Percentiles rank a stretch among this genome's conserved stretches.
phyloP scores from a whole-genome alignment of 2,888 invertebrate species.

The Vanessa cardui region DNA sequence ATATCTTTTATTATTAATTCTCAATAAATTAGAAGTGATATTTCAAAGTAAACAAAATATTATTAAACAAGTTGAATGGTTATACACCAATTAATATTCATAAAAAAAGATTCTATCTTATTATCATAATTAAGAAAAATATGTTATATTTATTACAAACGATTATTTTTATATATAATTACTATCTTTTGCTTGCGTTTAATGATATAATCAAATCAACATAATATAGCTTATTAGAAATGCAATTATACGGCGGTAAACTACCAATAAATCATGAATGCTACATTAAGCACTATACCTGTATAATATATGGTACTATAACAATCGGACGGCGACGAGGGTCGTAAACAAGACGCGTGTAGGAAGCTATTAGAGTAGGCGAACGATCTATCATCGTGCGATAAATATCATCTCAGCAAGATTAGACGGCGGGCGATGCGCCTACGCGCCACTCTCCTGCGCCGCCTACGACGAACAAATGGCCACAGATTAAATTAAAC shows the following conservation, averaged over 20 bases:
- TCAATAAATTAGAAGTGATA: no score
- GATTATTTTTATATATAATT: no score
- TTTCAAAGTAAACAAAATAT: no score
- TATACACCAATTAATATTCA: no score
- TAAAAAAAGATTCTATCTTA: no score
- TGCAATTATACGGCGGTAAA: slow-evolving; percentile 12
- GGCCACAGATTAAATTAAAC: slow-evolving; percentile 31
- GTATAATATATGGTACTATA: slow-evolving; percentile 38
- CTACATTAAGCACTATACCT: slow-evolving; percentile 27
- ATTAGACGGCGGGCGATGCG: slow-evolving; percentile 43
- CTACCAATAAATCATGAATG: slow-evolving; percentile 17
- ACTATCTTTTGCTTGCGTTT: not conserved
- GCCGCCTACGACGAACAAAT: slow-evolving; percentile 43
- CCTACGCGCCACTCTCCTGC: slow-evolving; percentile 46
- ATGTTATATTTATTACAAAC: no score
- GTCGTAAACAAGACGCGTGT: slow-evolving; percentile 38
- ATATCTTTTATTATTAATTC: no score
- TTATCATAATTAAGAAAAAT: no score
- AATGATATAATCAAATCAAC: not conserved
- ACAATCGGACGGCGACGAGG: slow-evolving; percentile 32
- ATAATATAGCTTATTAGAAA: not conserved
- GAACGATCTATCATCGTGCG: slow-evolving; percentile 62
- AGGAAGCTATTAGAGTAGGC: slow-evolving; percentile 44
- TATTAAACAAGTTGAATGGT: no score
- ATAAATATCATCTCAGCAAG: slow-evolving; percentile 58